Base-by-base conservation (phyloP, 37 sponge, comb jelly and placozoan genomes). In the Halisarca cf. caerulea region DNA sequence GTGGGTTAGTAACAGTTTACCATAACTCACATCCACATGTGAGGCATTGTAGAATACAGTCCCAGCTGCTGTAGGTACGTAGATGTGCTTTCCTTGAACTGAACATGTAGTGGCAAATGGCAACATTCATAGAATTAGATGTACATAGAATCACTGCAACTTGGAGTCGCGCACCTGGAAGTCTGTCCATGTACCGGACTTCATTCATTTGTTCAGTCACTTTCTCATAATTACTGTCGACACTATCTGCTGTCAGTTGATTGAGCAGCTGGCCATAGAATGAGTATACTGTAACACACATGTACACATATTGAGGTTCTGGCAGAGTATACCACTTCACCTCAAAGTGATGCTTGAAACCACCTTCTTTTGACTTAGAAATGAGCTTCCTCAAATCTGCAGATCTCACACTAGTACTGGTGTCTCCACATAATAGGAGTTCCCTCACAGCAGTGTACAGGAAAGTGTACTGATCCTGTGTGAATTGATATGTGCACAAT, bases 391-490 rank as follows among this genome's bases (percentile, higher is more conserved):
- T 74, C 77, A 74, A 21, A 37, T 74, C 77, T 40, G 42, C 21
- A 40, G 45, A 25, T n/a, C 24, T 43, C 21, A 74, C 7, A 47
- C 51, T 11, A 47, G 51, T n/a, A 28, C 32, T 36, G 35, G 71
- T 43, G 24, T 74, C 77, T 38, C 77, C 77, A 74, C 77, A 74
- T 25, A 74, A 37, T 25, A 74, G 7, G 23, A 74, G 42, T 25
- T 74, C 77, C 44, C 77, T 39, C n/a, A 74, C 45, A 36, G 77
- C 77, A 39, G 20, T 41, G 45, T 74, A 40, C 77, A 74, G 25
- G 42, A 74, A 74, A 1, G 14, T 74, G 77, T 74, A 74, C 44
- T 74, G 77, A 2, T 41, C 77, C 77, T 74, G 45, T 7, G n/a
- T n/a, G n/a, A n/a, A n/a, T n/a, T n/a, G n/a, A n/a, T n/a, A n/a